Evolutionary conservation across 2,797 vertebrate species (phyloP).

Genomic region (Loris lydekkerianus): DNA sequence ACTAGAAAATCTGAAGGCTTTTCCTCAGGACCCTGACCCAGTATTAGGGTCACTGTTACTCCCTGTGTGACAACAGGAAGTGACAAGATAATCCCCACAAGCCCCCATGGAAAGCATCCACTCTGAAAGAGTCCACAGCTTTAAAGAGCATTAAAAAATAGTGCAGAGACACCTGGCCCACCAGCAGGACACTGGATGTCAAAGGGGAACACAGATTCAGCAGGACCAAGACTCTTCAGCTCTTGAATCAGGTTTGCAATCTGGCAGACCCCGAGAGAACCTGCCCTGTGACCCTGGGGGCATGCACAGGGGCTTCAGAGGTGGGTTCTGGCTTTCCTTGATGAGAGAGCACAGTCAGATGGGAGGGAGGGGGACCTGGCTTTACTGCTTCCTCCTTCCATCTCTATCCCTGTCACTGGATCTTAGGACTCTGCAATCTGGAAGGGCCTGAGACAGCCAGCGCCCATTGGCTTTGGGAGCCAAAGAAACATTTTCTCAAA

Average conservation of each 20-base stretch:
- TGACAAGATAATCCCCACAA: background rate
- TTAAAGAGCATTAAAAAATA: background rate
- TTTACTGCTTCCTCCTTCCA: fast-evolving
- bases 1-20: background rate
- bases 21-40: background rate
- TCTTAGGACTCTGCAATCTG: background rate
- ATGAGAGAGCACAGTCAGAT: background rate
- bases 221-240: background rate
- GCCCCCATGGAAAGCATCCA: background rate
- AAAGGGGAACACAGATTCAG: background rate
- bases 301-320: background rate
- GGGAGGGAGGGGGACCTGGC: background rate
- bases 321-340: background rate
- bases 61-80: background rate
- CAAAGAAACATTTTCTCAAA: background rate
- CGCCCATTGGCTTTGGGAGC: background rate
- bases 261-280: too few relatives aligned
- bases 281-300: fast-evolving
- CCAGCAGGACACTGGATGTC: background rate
- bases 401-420: fast-evolving
- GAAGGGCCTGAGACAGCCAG: background rate
- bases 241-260: fast-evolving
- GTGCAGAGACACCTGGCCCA: background rate
- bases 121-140: fast-evolving
- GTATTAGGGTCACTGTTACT: background rate